Percentiles rank a stretch among this genome's conserved stretches.
These are phyloP conservation scores for Thaleichthys pacificus DNA, from an alignment of 2,797 vertebrate species.

Conservation along the genomic window DNA sequence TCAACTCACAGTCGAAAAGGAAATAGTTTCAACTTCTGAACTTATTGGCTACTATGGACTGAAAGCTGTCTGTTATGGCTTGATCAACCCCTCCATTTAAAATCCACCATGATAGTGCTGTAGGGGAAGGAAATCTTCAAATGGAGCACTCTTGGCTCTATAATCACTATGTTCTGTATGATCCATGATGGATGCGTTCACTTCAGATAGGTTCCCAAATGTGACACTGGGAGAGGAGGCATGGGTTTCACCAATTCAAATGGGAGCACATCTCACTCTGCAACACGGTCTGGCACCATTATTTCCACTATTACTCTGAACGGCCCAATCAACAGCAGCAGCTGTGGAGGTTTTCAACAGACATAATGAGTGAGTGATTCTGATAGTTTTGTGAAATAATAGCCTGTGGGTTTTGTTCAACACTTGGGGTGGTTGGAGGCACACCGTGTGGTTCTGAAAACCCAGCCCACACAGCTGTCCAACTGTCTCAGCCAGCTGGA, in stretches of 20 bases:
- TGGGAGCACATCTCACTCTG: not conserved
- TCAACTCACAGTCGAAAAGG: no score
- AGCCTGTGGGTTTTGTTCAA: constrained; percentile 44
- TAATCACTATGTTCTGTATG: no score
- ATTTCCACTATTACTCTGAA: constrained; percentile 32
- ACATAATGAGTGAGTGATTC: constrained; percentile 51
- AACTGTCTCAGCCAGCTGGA: constrained; percentile 23
- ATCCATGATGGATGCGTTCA: no score
- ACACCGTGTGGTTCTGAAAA: not conserved
- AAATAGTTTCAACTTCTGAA: no score
- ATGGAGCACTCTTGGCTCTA: no score
- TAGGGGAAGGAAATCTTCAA: no score
- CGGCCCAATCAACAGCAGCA: constrained; percentile 43
- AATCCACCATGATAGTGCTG: no score
- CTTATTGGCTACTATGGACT: no score
- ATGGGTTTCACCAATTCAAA: not conserved
- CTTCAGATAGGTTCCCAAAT: no score
- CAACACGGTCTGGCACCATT: not conserved
- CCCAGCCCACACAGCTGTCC: constrained; percentile 2
- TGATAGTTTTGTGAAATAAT: constrained; percentile 52
- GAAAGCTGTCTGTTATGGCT: no score
- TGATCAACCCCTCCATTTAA: no score
- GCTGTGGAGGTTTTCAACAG: constrained; percentile 48
- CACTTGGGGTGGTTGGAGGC: constrained; percentile 32
- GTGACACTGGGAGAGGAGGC: not conserved